A percentile compares a stretch with the other conserved stretches of the same genome.
These are phyloP conservation scores for Echiichthys vipera DNA, from an alignment of 2,797 vertebrate species.

Conservation along the genomic window DNA sequence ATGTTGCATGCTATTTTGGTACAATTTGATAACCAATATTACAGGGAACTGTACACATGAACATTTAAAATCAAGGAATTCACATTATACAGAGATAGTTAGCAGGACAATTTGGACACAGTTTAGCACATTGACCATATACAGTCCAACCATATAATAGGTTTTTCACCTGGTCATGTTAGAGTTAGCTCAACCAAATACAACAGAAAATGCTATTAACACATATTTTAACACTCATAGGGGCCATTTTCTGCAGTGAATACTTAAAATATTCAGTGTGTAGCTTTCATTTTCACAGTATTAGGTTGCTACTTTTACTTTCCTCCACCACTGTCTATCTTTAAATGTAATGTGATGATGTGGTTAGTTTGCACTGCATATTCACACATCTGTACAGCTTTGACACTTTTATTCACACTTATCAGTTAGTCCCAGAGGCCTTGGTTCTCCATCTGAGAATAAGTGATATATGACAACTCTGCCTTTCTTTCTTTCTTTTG, in stretches of 20 bases:
- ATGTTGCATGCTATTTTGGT: no score
- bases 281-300: not conserved
- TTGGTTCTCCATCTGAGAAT: slow-evolving; percentile 9
- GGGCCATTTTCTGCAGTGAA: not conserved
- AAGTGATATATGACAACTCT: slow-evolving; percentile 20
- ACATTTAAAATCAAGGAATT: no score
- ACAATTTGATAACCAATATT: no score
- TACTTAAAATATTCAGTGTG: not conserved
- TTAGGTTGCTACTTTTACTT: slow-evolving; percentile 3
- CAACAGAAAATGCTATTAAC: no score
- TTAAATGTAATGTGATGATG: slow-evolving; percentile 21
- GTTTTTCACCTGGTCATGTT: no score
- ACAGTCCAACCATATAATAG: no score
- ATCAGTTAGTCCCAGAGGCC: slow-evolving; percentile 18
- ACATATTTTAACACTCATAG: not conserved
- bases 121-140: no score
- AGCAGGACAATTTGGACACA: no score
- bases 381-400: slow-evolving; percentile 32
- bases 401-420: slow-evolving; percentile 36
- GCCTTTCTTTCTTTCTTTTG: slow-evolving; percentile 11
- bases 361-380: slow-evolving; percentile 6
- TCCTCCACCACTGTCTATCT: not conserved
- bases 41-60: no score
- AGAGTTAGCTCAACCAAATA: no score
- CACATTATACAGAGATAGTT: no score